Conservation (phyloP, 1,140 invertebrate genomes). For the Trichonephila clavata region DNA sequence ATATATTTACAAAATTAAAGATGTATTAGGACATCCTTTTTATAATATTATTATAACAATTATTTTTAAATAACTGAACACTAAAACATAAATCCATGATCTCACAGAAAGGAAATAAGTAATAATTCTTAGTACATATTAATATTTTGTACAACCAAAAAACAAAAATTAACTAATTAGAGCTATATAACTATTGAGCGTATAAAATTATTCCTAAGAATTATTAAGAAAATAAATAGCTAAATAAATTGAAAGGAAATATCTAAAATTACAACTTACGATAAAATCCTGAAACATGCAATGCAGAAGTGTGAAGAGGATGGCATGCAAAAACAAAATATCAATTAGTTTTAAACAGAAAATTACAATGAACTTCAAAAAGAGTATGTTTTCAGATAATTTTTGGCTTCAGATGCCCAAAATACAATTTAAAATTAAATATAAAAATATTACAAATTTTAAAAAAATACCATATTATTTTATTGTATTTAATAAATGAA, state of each 20-base stretch:
- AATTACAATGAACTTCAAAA: not conserved
- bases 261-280: constrained; percentile 78
- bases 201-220: not conserved
- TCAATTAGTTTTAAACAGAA: constrained; percentile 62
- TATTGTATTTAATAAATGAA: too few relatives aligned
- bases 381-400: not conserved
- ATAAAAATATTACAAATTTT: too few relatives aligned
- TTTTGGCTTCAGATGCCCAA: too few relatives aligned
- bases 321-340: constrained; percentile 72
- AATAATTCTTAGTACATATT: too few relatives aligned
- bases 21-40: too few relatives aligned
- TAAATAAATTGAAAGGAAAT: not conserved
- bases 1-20: too few relatives aligned
- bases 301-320: constrained; percentile 13
- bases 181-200: not conserved
- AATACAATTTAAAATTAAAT: too few relatives aligned
- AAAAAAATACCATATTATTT: too few relatives aligned
- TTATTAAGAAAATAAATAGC: not conserved
- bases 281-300: constrained; percentile 79
- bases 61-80: too few relatives aligned
- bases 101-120: too few relatives aligned
- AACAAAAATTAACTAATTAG: not conserved
- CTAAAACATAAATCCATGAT: too few relatives aligned
- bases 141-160: not conserved
- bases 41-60: too few relatives aligned